phyloP scores from a whole-genome alignment of 2,797 vertebrate species.

The Myripristis jacobus region DNA sequence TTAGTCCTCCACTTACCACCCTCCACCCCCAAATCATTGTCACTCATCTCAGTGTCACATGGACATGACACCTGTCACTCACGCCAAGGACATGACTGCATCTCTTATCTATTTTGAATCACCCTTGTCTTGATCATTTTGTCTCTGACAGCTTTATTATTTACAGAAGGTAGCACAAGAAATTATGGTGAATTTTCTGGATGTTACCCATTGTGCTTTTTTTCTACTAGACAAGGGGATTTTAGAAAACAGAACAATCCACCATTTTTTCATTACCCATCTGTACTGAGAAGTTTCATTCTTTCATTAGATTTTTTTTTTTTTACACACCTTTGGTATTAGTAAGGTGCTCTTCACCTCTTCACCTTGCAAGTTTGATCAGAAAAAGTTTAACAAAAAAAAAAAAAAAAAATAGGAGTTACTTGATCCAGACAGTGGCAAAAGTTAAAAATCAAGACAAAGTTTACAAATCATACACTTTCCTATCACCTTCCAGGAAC shows the following conservation, averaged over 20 bases:
- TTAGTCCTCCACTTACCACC: constrained; percentile 55
- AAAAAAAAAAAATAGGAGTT: not conserved
- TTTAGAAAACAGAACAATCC: constrained; percentile 10
- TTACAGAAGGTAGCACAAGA: constrained; percentile 39
- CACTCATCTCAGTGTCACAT: constrained; percentile 88
- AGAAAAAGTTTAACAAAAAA: not conserved
- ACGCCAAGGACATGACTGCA: constrained; percentile 85
- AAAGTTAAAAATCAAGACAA: constrained; percentile 53
- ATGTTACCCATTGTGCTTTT: constrained; percentile 18
- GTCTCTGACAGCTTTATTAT: constrained; percentile 60
- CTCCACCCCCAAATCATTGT: constrained; percentile 75
- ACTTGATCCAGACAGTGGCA: constrained; percentile 39
- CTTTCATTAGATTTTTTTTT: constrained; percentile 18
- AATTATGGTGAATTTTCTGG: constrained; percentile 19
- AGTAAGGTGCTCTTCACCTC: constrained; percentile 30
- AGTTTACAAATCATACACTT: constrained; percentile 19
- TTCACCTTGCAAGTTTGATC: constrained; percentile 38
- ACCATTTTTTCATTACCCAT: constrained; percentile 34
- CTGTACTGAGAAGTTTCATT: constrained; percentile 24
- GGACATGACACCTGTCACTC: constrained; percentile 89
- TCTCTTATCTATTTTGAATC: constrained; percentile 84
- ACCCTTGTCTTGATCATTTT: constrained; percentile 71
- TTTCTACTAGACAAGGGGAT: constrained; percentile 3
- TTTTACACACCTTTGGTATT: constrained; percentile 34
- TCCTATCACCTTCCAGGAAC: constrained; percentile 19